Evolutionary conservation across 2,113 vertebrate genomes (phyloP).

Genomic region (Clupea harengus): DNA sequence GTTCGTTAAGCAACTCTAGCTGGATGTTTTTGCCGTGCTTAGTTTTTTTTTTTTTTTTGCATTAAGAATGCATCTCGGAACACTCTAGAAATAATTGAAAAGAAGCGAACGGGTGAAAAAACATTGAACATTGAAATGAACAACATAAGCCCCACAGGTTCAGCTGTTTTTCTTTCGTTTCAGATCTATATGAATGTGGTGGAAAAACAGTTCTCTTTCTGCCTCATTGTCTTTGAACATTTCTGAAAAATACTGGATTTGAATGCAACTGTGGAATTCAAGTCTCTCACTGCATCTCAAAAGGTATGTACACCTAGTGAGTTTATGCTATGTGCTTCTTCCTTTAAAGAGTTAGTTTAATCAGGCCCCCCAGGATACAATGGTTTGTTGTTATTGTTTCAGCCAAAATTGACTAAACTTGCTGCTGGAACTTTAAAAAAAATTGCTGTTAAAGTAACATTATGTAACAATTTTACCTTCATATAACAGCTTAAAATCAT

Average conservation of each 20-base stretch:
- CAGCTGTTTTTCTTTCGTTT: background rate
- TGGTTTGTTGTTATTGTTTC: too few relatives aligned
- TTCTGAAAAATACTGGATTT: background rate
- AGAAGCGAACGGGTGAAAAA: background rate
- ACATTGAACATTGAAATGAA: too few relatives aligned
- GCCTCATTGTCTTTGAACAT: background rate
- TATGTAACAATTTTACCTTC: too few relatives aligned
- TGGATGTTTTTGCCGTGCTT: too few relatives aligned
- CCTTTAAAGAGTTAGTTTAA: background rate
- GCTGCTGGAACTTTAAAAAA: too few relatives aligned
- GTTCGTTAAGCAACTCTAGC: constrained; percentile 38
- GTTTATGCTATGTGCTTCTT: background rate
- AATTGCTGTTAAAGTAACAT: too few relatives aligned
- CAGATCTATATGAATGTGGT: background rate
- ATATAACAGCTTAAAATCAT: too few relatives aligned
- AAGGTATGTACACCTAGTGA: background rate
- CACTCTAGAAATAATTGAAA: background rate
- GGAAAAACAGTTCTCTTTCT: background rate
- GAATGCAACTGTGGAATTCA: background rate
- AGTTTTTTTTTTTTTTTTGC: background rate
- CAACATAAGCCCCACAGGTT: background rate
- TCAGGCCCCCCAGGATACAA: too few relatives aligned
- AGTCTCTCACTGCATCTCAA: background rate
- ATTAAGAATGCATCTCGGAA: background rate
- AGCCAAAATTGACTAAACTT: too few relatives aligned